Base-by-base conservation (phyloP, 2,888 invertebrate genomes). In the Fragum sueziense region DNA sequence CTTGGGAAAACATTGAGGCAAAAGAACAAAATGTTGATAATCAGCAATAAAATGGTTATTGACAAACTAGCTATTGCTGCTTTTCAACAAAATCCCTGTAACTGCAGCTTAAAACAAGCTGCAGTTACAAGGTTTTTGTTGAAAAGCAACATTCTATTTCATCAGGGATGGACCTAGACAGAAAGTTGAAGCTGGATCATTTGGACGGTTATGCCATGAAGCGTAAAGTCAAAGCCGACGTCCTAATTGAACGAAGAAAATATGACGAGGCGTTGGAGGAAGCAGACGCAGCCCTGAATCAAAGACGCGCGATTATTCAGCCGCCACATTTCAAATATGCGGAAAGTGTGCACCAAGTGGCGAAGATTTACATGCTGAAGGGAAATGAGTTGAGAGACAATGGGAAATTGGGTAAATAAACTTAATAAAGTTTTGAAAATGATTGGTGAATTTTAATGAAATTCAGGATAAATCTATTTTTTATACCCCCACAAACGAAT, bases 261-360 rank as follows among this genome's bases (percentile, higher is more conserved):
- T 34, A 76, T 2, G 68, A 68, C 7, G 75, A 77, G 29, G 84
- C 84, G 2, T 20, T 79, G 9, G 25, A 51, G 6, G 73, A 75
- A 47, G 81, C 84, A 7, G 67, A 77, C 11, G 37, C 31, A 31
- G 75, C 75, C 9, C 34, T 70, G 34, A 70, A 76, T 34, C 75
- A 68, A n/a, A 57, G 84, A 34, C 72, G 81, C 4, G 70, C 51
- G 17, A 77, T 82, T 20, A 31, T 84, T 29, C 79, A 82, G 29
- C 82, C 79, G 1, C 84, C 84, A 22, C 84, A 84, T 52, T 68
- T 75, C 31, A 70, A 80, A 33, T 79, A 72, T 33, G 79, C 80
- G 2, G 78, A 82, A 37, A 82, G 82, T 52, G 82, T 82, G 1
- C 74, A 82, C 61, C 84, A 80, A 59, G 70, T 84, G 25, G 82